phyloP scores from a whole-genome alignment of 2,797 vertebrate genomes.

The Diplodus puntazzo region DNA sequence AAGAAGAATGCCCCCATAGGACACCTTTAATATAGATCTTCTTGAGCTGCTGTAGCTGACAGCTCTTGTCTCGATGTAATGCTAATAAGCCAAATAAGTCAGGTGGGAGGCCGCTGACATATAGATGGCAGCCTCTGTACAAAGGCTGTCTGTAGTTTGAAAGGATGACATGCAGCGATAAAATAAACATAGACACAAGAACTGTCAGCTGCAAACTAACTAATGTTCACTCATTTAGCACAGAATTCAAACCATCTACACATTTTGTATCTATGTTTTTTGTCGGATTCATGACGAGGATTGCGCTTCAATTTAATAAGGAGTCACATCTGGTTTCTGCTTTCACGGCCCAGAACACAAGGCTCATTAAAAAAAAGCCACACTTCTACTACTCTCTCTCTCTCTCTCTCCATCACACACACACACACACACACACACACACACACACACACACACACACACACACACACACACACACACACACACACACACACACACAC shows the following conservation, averaged over 20 bases:
- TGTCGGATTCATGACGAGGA: background rate
- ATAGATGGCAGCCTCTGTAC: background rate
- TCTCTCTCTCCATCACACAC: background rate
- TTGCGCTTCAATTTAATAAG: constrained; percentile 32
- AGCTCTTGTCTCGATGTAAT: background rate
- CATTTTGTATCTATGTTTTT: constrained; percentile 4
- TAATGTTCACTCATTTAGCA: background rate
- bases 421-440: background rate
- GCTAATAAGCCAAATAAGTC: background rate
- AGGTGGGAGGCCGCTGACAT: constrained; percentile 10
- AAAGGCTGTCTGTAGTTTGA: constrained; percentile 12
- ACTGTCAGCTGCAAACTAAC: background rate
- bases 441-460: background rate
- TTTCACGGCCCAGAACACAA: constrained; percentile 22
- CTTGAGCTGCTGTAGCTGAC: background rate
- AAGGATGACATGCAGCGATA: background rate
- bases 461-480: background rate
- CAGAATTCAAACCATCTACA: background rate
- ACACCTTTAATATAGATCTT: background rate
- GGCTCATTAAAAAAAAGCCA: constrained; percentile 37
- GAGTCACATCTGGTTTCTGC: constrained; percentile 40
- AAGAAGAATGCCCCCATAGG: background rate
- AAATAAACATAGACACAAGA: background rate
- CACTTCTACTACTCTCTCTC: constrained; percentile 7
- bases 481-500: background rate